Base-by-base conservation (phyloP, 92 coral and sea anemone species). In the Diadumene lineata region DNA sequence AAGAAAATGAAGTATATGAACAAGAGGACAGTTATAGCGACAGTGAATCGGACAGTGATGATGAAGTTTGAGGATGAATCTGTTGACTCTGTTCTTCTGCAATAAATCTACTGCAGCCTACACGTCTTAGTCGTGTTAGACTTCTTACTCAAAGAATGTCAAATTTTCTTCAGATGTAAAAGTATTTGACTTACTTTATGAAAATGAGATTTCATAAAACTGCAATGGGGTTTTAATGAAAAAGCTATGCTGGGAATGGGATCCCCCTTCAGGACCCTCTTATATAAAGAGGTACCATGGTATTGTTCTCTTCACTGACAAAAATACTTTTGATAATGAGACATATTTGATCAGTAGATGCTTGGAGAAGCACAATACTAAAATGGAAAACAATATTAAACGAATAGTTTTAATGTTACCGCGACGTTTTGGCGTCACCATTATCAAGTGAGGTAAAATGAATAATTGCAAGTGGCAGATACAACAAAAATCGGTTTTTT, bases 211-310 rank as follows among this genome's bases (percentile, higher is more conserved):
- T 44, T 44, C 51, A 17, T 8, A 44, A 44, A 44, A 9, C 51
- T 44, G 51, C 51, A 44, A 44, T 44, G 51, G 51, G 51, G 33
- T 38, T 70, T 38, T 70, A 70, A 48, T 70, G 50, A 70, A 70
- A 70, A 70, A 48, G 33, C 15, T 57, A 70, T 63, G 66, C 76
- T 48, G 76, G 0, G 76, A 70, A 70, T 69, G 74, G 74, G 74
- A 69, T 69, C 74, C 74, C 74, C 74, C 74, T 68, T 68, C 74
- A 34, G 74, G 50, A 68, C 74, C 74, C 57, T 68, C 64, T 44
- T 44, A n/a, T n/a, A n/a, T n/a, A n/a, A n/a, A n/a, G n/a, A n/a
- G n/a, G n/a, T n/a, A n/a, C n/a, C n/a, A n/a, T n/a, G n/a, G n/a
- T n/a, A n/a, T n/a, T n/a, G n/a, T n/a, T n/a, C n/a, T n/a, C n/a